Base-by-base conservation (phyloP, 2,797 vertebrate genomes). In the Uromys caudimaculatus region DNA sequence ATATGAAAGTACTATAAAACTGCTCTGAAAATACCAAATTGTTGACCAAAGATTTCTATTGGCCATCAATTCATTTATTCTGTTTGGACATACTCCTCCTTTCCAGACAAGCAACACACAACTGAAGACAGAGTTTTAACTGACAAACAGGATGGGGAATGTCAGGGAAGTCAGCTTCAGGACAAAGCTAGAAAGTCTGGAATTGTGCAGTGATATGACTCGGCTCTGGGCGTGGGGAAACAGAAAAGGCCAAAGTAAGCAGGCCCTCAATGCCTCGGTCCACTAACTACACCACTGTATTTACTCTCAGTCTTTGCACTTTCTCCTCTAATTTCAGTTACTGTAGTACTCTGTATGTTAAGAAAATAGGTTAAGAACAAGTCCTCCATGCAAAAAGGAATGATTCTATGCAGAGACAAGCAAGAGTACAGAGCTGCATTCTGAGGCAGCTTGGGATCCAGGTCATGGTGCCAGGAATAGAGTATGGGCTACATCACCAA, bases 291-390 rank as follows among this genome's bases (percentile, higher is more conserved):
- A 91, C 58, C 1, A 4, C 38, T 1, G 14, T 4, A 11, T 54
- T 64, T 54, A 19, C 6, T 82, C 19, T 41, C 62, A 16, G 6
- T 58, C 44, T 58, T 88, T 17, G 52, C 0, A 27, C 24, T 56
- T 82, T 93, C 77, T 0, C 58, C 60, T 95, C 95, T 52, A 87
- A 82, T 60, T 89, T 79, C 12, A n/a, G 54, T 64, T 69, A 86
- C 75, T 23, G n/a, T 17, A 76, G 10, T 12, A 69, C 38, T 52
- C 7, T 1, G 3, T 24, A 87, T 38, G 44, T 90, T 54, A 35
- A 88, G 32, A 60, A 73, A 81, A 78, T 44, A 7, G 47, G 19
- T 24, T 21, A 60, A 50, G 56, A 77, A 54, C 24, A 60, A 32
- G 1, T 60, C 29, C 35, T 2, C 1, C 10, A 3, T 4, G 4